Conservation (phyloP, 2,888 invertebrate species). For the Blastobasis adustella region DNA sequence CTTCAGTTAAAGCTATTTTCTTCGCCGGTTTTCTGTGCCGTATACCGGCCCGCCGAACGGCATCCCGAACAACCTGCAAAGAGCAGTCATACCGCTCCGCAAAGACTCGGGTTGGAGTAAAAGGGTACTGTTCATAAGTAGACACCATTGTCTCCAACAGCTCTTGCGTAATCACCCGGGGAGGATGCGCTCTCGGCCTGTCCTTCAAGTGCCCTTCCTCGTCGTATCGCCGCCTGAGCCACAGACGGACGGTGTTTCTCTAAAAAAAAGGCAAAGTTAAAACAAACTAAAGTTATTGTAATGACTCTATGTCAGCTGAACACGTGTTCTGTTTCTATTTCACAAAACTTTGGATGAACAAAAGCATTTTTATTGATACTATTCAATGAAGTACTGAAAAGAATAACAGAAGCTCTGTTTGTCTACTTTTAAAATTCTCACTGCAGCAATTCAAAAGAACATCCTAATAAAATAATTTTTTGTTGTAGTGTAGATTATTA, state of each 20-base stretch:
- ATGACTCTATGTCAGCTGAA: no score
- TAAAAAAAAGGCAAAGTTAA: not conserved
- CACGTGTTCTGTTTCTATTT: no score
- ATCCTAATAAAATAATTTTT: no score
- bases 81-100: not conserved
- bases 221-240: not conserved
- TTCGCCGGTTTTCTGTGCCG: slow-evolving; percentile 4
- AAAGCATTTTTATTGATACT: no score
- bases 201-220: not conserved
- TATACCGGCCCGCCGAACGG: not conserved
- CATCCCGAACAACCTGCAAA: not conserved
- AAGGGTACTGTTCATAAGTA: not conserved
- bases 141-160: not conserved
- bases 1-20: slow-evolving; percentile 5
- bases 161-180: not conserved
- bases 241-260: not conserved
- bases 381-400: no score
- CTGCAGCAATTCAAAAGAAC: no score
- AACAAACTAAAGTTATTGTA: no score
- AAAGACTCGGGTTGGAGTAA: not conserved
- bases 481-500: no score
- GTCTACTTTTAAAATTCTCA: no score
- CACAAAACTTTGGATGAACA: no score
- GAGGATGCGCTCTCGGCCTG: not conserved
- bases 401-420: no score